Conservation (phyloP, 2,113 vertebrate genomes). For the Blennius ocellaris region DNA sequence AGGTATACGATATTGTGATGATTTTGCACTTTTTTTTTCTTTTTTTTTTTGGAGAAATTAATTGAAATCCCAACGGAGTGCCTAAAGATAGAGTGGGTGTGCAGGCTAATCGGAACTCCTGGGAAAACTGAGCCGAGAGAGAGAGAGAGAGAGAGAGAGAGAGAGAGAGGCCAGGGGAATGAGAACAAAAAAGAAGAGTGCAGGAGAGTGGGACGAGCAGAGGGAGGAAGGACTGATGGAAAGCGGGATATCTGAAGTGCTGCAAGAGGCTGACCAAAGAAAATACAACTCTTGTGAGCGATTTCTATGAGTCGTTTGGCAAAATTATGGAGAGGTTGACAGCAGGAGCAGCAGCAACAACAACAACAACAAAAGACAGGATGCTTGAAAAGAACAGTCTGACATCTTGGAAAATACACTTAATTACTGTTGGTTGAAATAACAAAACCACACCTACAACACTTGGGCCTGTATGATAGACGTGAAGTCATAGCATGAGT, state of each 20-base stretch:
- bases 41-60: conserved; percentile 65
- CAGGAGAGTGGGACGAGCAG: conserved; percentile 28
- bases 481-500: not conserved
- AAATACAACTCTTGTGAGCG: conserved; percentile 6
- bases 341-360: conserved; percentile 6
- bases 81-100: conserved; percentile 77
- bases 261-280: conserved; percentile 16
- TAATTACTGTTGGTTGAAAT: not conserved
- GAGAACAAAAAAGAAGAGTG: conserved; percentile 38
- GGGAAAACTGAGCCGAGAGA: conserved; percentile 61
- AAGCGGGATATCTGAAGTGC: conserved; percentile 34
- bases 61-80: conserved; percentile 76
- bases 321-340: conserved; percentile 9
- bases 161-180: conserved; percentile 61
- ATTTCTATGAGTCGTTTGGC: conserved; percentile 11
- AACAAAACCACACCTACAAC: not conserved
- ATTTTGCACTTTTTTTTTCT: conserved; percentile 76
- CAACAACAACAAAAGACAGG: conserved; percentile 22
- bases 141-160: not conserved
- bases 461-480: not conserved
- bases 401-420: conserved; percentile 6
- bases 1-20: conserved; percentile 77
- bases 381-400: conserved; percentile 12
- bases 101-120: conserved; percentile 80
- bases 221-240: conserved; percentile 27